Conservation (phyloP, 1,140 invertebrate genomes). For the Hyles euphorbiae region DNA sequence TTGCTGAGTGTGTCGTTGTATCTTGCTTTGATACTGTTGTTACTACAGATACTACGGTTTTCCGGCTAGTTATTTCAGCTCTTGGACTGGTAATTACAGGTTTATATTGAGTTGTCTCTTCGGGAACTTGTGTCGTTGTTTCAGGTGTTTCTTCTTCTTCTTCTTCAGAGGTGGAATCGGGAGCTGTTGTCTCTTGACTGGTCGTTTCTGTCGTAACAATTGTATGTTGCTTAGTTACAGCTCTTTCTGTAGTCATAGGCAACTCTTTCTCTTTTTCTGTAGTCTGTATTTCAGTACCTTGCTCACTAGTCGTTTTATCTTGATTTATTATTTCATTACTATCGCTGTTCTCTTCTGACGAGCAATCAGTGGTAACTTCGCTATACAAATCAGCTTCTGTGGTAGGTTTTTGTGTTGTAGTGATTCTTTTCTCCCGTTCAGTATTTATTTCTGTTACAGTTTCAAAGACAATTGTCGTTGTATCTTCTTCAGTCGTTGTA, state of each 20-base stretch:
- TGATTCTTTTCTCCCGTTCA: slow-evolving; percentile 24
- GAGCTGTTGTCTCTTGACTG: neutral
- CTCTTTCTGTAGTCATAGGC: neutral
- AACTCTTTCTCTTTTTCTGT: neutral
- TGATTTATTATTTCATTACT: slow-evolving; percentile 54
- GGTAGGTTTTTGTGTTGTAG: slow-evolving; percentile 22
- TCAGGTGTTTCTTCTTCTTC: slow-evolving; percentile 14
- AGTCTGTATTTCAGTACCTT: slow-evolving; percentile 15
- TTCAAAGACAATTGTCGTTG: slow-evolving; percentile 43
- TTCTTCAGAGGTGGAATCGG: slow-evolving; percentile 17
- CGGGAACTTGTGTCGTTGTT: slow-evolving; percentile 11
- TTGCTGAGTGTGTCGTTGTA: neutral
- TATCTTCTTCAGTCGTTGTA: slow-evolving; percentile 27
- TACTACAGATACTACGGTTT: neutral
- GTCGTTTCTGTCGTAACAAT: slow-evolving; percentile 18
- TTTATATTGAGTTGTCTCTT: slow-evolving; percentile 23
- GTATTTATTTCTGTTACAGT: slow-evolving; percentile 49
- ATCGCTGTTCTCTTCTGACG: slow-evolving; percentile 49
- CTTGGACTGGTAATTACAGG: slow-evolving; percentile 17
- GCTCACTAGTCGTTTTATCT: slow-evolving; percentile 17
- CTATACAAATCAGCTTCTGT: slow-evolving; percentile 11
- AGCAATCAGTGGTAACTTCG: slow-evolving; percentile 22
- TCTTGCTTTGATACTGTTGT: neutral
- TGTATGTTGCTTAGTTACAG: neutral
- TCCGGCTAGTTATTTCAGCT: slow-evolving; percentile 4